Percentiles rank a stretch among this genome's conserved stretches.
These are phyloP conservation scores for Isoperla grammatica DNA, from an alignment of 2,888 invertebrate genomes.

Conservation along the genomic window DNA sequence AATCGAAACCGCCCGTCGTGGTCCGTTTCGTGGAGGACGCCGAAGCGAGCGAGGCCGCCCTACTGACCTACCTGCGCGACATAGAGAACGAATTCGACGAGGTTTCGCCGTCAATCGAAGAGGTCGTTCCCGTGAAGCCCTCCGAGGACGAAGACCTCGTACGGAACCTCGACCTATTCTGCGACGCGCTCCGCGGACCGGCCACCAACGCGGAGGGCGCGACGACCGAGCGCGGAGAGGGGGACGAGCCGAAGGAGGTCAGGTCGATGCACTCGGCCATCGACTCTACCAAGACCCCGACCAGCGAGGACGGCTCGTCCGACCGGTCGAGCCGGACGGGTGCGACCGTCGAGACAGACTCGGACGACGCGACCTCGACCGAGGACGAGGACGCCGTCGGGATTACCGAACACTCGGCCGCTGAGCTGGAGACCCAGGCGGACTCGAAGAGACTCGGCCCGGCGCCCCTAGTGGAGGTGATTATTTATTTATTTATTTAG, in stretches of 20 bases:
- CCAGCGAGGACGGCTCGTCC: too few relatives aligned
- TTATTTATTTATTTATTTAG: too few relatives aligned
- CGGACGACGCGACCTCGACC: too few relatives aligned
- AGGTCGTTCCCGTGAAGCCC: background rate
- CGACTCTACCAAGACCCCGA: too few relatives aligned
- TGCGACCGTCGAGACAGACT: too few relatives aligned
- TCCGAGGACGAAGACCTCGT: background rate
- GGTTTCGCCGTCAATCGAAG: conserved; percentile 8
- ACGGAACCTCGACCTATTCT: background rate
- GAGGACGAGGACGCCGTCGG: too few relatives aligned
- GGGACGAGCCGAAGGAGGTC: background rate
- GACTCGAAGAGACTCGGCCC: too few relatives aligned
- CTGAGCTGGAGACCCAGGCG: too few relatives aligned
- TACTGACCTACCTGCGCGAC: conserved; percentile 35
- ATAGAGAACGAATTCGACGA: conserved; percentile 42
- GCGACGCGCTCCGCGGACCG: background rate
- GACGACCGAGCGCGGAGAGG: background rate
- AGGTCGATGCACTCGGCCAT: background rate
- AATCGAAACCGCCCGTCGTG: conserved; percentile 28
- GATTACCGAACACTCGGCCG: too few relatives aligned
- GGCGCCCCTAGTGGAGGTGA: too few relatives aligned
- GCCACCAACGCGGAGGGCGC: background rate
- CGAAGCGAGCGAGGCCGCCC: conserved; percentile 40
- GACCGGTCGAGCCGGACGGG: too few relatives aligned
- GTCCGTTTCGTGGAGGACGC: conserved; percentile 39